Percentiles rank a stretch among this genome's conserved stretches.
These are phyloP conservation scores for Bombylius discolor DNA, from an alignment of 2,888 invertebrate species.

Conservation along the genomic window DNA sequence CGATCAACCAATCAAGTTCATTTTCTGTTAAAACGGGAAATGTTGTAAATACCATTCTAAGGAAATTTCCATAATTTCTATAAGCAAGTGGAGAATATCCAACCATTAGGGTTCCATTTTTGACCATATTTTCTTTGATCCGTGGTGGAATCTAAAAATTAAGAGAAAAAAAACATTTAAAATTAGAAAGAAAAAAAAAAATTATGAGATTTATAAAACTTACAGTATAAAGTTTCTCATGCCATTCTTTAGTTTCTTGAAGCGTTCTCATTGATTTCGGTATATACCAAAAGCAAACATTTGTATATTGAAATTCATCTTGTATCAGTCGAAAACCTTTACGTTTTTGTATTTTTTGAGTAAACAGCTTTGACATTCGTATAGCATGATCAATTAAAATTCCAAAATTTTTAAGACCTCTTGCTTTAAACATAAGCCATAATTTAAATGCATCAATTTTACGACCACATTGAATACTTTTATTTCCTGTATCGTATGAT, in stretches of 20 bases:
- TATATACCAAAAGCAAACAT: slow-evolving; percentile 86
- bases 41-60: slow-evolving; percentile 61
- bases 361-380: slow-evolving; percentile 46
- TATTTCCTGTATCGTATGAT: slow-evolving; percentile 68
- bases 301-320: slow-evolving; percentile 56
- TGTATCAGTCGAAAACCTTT: slow-evolving; percentile 51
- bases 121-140: slow-evolving; percentile 56
- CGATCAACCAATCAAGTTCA: slow-evolving; percentile 50
- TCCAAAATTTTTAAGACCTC: slow-evolving; percentile 50
- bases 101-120: slow-evolving; percentile 56
- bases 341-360: slow-evolving; percentile 38
- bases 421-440: slow-evolving; percentile 84
- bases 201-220: slow-evolving; percentile 2
- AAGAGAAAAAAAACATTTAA: neutral
- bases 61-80: slow-evolving; percentile 55
- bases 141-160: slow-evolving; percentile 46
- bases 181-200: neutral
- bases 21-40: slow-evolving; percentile 47
- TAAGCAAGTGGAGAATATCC: slow-evolving; percentile 56
- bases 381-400: slow-evolving; percentile 52
- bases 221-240: slow-evolving; percentile 37
- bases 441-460: slow-evolving; percentile 86
- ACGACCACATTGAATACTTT: slow-evolving; percentile 83
- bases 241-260: slow-evolving; percentile 40
- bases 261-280: slow-evolving; percentile 38